These are phyloP conservation scores for Amazona vittata DNA, from an alignment of 2,113 vertebrate species.

Conservation along the genomic window DNA sequence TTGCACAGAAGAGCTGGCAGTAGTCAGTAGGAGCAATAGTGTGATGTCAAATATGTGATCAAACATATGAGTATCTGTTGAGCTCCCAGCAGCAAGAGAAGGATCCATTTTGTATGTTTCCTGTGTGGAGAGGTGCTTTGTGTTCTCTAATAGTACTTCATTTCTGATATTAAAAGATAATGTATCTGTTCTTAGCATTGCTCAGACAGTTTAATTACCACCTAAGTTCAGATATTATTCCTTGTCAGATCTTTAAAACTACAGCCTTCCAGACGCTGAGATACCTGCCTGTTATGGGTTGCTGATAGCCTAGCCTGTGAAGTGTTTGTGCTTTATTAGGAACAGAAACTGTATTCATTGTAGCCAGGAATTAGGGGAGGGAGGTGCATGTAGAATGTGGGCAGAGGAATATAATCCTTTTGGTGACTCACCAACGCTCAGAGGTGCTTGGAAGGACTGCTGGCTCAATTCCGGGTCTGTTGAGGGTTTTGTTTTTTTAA, in stretches of 20 bases:
- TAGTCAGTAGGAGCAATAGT: constrained; percentile 55
- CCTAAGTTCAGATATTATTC: constrained; percentile 71
- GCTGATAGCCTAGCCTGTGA: constrained; percentile 34
- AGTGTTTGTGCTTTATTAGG: constrained; percentile 15
- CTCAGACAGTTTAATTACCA: constrained; percentile 71
- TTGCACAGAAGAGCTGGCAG: constrained; percentile 35
- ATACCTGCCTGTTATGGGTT: constrained; percentile 42
- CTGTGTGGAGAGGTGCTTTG: constrained; percentile 57
- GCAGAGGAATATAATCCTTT: neutral
- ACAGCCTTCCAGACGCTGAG: constrained; percentile 47
- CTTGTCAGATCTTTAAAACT: constrained; percentile 65
- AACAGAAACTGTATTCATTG: neutral
- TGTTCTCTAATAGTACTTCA: constrained; percentile 61
- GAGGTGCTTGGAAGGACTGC: neutral
- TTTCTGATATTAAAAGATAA: constrained; percentile 70
- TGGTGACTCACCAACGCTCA: neutral
- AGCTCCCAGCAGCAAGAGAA: constrained; percentile 47
- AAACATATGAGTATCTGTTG: constrained; percentile 30
- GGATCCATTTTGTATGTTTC: constrained; percentile 70
- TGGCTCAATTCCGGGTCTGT: neutral
- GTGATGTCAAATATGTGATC: constrained; percentile 50
- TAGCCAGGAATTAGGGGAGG: neutral
- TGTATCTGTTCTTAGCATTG: constrained; percentile 53
- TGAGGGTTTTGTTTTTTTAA: neutral
- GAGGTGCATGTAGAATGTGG: neutral